Percentiles rank a stretch among this genome's conserved stretches.
phyloP scores from a whole-genome alignment of 2,797 vertebrate genomes.

The Squalus acanthias region DNA sequence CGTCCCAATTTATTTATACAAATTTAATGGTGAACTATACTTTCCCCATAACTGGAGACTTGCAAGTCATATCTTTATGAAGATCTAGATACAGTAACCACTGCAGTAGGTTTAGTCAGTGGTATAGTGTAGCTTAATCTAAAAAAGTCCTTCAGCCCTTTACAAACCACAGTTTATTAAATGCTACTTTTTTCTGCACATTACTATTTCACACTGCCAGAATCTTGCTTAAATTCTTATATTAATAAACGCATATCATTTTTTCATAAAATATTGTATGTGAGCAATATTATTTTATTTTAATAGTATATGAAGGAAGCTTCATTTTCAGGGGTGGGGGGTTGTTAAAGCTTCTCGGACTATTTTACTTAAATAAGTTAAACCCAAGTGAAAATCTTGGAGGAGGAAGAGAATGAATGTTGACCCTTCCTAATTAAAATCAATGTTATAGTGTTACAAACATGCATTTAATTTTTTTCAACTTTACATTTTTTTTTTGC shows the following conservation, averaged over 20 bases:
- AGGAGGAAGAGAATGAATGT: not conserved
- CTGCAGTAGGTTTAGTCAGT: not conserved
- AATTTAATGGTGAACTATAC: not conserved
- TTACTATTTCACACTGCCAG: not conserved
- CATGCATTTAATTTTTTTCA: not conserved
- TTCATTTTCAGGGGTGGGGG: not conserved
- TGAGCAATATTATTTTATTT: not conserved
- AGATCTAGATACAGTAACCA: not conserved
- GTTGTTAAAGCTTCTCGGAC: not conserved
- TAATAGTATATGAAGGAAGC: not conserved
- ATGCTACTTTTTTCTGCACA: not conserved
- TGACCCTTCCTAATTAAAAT: not conserved
- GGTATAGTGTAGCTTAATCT: not conserved
- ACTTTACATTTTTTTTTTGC: not conserved
- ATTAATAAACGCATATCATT: not conserved
- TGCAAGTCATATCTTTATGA: not conserved
- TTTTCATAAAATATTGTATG: not conserved
- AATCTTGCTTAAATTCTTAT: not conserved
- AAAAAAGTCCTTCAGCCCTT: not conserved
- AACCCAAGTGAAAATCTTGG: not conserved
- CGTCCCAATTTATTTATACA: not conserved
- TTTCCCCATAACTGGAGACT: not conserved
- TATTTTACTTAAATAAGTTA: not conserved
- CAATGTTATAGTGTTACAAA: not conserved
- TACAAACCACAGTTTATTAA: not conserved